Evolutionary conservation across 2,113 vertebrate genomes (phyloP), one percentile per base, ranked within the genome.

Genomic region (Cyprinus carpio): DNA sequence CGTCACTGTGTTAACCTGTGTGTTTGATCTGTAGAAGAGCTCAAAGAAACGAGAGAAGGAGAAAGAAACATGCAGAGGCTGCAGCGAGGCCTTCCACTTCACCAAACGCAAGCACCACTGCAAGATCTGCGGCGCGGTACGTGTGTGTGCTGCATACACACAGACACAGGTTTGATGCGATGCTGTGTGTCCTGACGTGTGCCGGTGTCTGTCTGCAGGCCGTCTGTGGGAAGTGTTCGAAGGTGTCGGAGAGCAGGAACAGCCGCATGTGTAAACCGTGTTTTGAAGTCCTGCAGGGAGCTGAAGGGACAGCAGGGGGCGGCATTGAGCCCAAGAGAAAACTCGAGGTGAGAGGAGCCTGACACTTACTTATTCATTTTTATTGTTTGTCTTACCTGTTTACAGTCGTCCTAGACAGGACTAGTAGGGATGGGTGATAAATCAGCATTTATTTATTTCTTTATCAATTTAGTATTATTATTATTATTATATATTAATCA

Each of bases 211-310:
- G 6, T 31, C 23, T 91, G 84, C 89, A 99, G 98, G 96, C 97
- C 91, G 97, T 99, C 90, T 99, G 98, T 92, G 97, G 95, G 60
- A 99, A 98, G 88, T 99, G 98, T 92, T 98, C 97, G 0, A 98
- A 96, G 91, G 90, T 95, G 29, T 92, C 95, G 4, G 98, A 99
- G 88, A 97, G 94, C 43, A 95, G 96, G 92, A 90, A 96, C 87
- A 96, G 94, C 80, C 94, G 97, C 0, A 92, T 98, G 86, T 99
- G 98, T 85, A 95, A 96, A 4, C 96, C 94, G 67, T 99, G 98
- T 85, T 97, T 95, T 27, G 94, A 94, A 1, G 89, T 93, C 2
- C 93, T 90, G 87, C 91, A 93, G 64, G 95, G 90, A 31, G 40
- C 91, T 4, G 97, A 97, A 84, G 92, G 72, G 56, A 74, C 86